These are phyloP conservation scores for Seriola quinqueradiata DNA, from an alignment of 2,113 vertebrate species.

Conservation along the genomic window DNA sequence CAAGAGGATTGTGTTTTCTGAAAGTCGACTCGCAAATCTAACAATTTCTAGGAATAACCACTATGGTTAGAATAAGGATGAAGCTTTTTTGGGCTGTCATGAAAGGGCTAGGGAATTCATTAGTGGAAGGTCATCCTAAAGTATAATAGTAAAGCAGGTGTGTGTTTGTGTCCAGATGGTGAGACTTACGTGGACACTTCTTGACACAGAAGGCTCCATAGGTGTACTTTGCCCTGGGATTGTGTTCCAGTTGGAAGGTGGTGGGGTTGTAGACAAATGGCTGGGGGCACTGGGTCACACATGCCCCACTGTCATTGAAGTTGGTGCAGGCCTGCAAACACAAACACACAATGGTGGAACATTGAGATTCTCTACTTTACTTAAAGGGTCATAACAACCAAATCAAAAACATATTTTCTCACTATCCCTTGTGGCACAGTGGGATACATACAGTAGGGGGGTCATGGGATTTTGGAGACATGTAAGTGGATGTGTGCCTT, in stretches of 20 bases:
- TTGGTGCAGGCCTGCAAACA: slow-evolving; percentile 95
- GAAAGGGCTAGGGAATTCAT: no score
- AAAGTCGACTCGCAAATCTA: background rate
- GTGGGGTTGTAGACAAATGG: slow-evolving; percentile 97
- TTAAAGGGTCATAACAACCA: background rate
- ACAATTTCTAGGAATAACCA: background rate
- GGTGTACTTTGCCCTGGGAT: slow-evolving; percentile 96
- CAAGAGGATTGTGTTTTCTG: background rate
- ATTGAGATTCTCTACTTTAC: background rate
- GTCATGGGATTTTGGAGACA: background rate
- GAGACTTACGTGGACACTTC: slow-evolving; percentile 95
- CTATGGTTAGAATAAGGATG: background rate
- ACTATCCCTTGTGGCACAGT: background rate
- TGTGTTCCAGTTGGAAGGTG: slow-evolving; percentile 96
- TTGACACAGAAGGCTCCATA: slow-evolving; percentile 99
- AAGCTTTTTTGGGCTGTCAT: background rate
- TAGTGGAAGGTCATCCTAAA: background rate
- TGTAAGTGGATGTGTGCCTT: background rate
- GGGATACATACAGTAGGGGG: background rate
- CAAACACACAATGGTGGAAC: background rate
- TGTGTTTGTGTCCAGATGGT: slow-evolving; percentile 7
- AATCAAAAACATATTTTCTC: background rate
- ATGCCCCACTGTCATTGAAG: slow-evolving; percentile 98
- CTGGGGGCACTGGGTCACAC: slow-evolving; percentile 97
- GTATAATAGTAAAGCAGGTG: background rate